Evolutionary conservation across 2,797 vertebrate species (phyloP).

Genomic region (Myotis myotis): DNA sequence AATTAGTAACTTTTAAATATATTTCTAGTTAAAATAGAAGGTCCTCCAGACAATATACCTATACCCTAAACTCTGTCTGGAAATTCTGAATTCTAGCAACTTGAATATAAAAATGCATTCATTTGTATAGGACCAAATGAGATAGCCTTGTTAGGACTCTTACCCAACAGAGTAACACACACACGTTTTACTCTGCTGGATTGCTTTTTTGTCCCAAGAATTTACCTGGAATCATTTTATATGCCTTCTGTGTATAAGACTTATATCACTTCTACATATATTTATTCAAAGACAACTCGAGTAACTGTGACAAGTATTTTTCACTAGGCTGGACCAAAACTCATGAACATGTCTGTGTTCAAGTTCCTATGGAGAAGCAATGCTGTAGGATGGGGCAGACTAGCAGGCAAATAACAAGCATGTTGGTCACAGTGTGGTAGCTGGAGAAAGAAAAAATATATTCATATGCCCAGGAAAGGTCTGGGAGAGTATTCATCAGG

Average conservation of each 20-base stretch:
- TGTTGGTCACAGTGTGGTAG: neutral
- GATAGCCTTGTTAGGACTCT: neutral
- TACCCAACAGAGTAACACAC: too few relatives aligned
- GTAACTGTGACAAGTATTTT: neutral
- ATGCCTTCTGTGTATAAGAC: neutral
- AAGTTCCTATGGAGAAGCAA: neutral
- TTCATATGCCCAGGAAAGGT: neutral
- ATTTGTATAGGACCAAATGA: neutral
- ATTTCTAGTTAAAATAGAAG: conserved; percentile 37
- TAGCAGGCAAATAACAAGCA: neutral
- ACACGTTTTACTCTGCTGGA: neutral
- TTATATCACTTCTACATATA: neutral
- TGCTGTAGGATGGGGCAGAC: neutral
- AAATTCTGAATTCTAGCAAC: conserved; percentile 9
- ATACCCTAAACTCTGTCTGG: neutral
- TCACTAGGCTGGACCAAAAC: neutral
- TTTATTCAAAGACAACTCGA: conserved; percentile 46
- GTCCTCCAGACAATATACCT: neutral
- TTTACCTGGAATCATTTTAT: neutral
- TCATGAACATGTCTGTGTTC: neutral
- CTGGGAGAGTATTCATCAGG: neutral
- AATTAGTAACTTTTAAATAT: neutral
- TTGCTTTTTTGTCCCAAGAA: neutral
- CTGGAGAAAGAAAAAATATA: neutral
- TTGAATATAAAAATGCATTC: neutral